Evolutionary conservation across 2,113 vertebrate species (phyloP).

Genomic region (Candoia aspera): DNA sequence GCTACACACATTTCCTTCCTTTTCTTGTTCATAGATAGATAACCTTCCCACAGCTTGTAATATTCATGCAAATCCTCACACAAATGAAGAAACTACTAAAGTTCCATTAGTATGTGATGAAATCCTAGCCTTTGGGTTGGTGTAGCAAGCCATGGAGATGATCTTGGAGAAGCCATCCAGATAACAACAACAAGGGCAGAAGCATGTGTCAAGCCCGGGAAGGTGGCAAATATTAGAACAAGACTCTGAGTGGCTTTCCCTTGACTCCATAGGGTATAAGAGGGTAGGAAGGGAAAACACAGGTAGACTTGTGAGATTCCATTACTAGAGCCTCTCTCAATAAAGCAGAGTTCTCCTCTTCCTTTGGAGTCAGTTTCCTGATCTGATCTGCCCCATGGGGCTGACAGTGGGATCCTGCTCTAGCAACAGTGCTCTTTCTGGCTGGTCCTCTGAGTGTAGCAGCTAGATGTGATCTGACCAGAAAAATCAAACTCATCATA

Average conservation of each 20-base stretch:
- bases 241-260: not conserved
- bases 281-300: not conserved
- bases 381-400: not conserved
- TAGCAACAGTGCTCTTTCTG: not conserved
- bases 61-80: no score
- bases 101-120: not conserved
- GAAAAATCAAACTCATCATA: not conserved
- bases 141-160: not conserved
- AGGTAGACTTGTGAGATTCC: not conserved
- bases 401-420: not conserved
- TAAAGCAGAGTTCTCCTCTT: not conserved
- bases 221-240: not conserved
- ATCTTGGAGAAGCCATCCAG: not conserved
- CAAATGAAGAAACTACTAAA: no score
- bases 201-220: not conserved
- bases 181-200: not conserved
- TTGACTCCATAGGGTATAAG: not conserved
- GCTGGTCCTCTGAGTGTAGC: not conserved
- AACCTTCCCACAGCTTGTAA: not conserved
- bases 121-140: not conserved
- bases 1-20: not conserved
- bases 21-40: not conserved
- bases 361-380: not conserved
- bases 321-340: not conserved
- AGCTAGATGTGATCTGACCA: not conserved